phyloP scores from a whole-genome alignment of 2,797 vertebrate genomes.

The Rhinoraja longicauda region DNA sequence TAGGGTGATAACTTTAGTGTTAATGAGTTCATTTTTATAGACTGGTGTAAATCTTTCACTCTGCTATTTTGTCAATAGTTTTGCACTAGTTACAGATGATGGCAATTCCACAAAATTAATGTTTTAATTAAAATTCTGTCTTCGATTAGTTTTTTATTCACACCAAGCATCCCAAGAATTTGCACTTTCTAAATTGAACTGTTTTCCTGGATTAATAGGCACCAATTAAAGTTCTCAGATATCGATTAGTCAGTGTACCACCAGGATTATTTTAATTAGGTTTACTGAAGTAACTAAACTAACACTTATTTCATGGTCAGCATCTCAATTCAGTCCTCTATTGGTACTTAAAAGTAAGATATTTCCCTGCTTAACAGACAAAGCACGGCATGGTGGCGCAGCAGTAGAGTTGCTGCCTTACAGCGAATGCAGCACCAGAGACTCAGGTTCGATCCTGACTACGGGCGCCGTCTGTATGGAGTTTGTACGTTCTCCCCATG shows the following conservation, averaged over 20 bases:
- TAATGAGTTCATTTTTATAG: not conserved
- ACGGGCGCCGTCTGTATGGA: no score
- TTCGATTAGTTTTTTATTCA: not conserved
- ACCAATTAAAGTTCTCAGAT: not conserved
- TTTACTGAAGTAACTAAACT: not conserved
- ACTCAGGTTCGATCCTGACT: no score
- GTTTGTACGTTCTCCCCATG: no score
- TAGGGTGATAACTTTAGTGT: not conserved
- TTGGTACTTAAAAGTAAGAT: not conserved
- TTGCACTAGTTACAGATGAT: not conserved
- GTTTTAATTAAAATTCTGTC: not conserved
- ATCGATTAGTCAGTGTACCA: not conserved
- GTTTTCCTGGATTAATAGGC: not conserved
- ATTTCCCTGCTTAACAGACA: not conserved
- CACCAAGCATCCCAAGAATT: not conserved
- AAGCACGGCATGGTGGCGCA: no score
- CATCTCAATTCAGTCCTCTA: not conserved
- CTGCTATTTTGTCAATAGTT: not conserved
- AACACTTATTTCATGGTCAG: not conserved
- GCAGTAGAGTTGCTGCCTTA: no score
- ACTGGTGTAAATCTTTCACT: not conserved
- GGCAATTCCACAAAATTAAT: not conserved
- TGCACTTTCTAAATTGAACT: not conserved
- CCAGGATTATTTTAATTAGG: not conserved
- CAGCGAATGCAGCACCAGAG: no score